These are phyloP conservation scores for Anomalospiza imberbis DNA, from an alignment of 2,797 vertebrate genomes.

Conservation along the genomic window DNA sequence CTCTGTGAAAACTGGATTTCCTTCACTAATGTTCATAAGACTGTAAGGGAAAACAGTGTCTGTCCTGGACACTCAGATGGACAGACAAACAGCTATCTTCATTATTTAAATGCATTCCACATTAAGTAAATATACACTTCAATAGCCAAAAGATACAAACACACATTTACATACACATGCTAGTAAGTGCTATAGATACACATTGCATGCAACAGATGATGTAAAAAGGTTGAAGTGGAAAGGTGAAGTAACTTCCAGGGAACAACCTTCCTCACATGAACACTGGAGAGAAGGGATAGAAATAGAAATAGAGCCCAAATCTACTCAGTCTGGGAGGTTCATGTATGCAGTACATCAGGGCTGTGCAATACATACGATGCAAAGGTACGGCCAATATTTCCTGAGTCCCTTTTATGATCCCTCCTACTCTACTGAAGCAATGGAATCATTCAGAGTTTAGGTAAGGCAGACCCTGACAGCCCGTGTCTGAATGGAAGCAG, in stretches of 20 bases:
- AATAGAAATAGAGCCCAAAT: not conserved
- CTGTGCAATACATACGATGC: not conserved
- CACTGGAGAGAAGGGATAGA: not conserved
- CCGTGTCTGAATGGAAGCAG: not conserved
- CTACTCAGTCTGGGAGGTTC: not conserved
- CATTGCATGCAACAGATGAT: constrained; percentile 16
- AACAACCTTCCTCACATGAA: not conserved
- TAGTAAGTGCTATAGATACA: not conserved
- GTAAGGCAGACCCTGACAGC: not conserved
- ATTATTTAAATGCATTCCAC: not conserved
- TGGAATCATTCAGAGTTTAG: not conserved
- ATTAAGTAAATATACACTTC: not conserved
- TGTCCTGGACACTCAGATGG: not conserved
- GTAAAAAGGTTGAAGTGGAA: not conserved
- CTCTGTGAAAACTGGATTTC: not conserved
- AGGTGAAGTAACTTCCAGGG: not conserved
- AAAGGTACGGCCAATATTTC: not conserved
- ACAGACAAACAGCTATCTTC: not conserved
- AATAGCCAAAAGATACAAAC: not conserved
- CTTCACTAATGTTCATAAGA: not conserved
- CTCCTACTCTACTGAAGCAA: not conserved
- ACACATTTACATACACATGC: not conserved
- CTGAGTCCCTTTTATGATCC: not conserved
- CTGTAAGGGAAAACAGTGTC: not conserved
- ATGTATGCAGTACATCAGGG: not conserved